phyloP scores from a whole-genome alignment of 2,113 vertebrate genomes.

The Python bivittatus region DNA sequence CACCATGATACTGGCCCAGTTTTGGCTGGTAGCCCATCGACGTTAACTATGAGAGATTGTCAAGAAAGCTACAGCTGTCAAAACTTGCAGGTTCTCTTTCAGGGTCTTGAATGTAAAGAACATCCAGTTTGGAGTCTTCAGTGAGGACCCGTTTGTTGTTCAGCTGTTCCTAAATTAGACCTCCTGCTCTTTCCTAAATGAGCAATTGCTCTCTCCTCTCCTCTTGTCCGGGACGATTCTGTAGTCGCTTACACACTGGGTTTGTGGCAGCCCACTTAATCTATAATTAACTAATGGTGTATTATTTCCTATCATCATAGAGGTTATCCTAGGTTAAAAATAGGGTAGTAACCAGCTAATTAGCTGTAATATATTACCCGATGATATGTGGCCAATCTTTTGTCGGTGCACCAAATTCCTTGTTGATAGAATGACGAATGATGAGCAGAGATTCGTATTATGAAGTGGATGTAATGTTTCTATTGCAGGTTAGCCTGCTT shows the following conservation, averaged over 20 bases:
- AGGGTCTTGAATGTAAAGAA: not conserved
- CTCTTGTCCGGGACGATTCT: not conserved
- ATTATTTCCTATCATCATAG: conserved; percentile 41
- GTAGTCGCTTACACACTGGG: not conserved
- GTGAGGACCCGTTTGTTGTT: not conserved
- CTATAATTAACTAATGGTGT: conserved; percentile 55
- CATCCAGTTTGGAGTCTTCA: not conserved
- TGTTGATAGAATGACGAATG: conserved; percentile 58
- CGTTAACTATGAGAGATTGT: not conserved
- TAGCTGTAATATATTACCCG: conserved; percentile 59
- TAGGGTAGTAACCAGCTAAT: conserved; percentile 52
- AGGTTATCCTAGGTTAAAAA: conserved; percentile 54
- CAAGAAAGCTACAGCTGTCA: not conserved
- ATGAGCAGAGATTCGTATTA: conserved; percentile 48
- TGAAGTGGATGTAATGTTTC: conserved; percentile 25
- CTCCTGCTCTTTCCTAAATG: not conserved
- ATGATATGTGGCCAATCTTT: conserved; percentile 40
- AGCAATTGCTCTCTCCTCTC: not conserved
- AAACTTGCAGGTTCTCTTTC: not conserved
- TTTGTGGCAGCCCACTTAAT: conserved; percentile 21
- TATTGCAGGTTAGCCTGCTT: conserved; percentile 36
- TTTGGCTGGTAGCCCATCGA: not conserved
- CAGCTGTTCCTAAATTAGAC: not conserved
- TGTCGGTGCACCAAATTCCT: conserved; percentile 59
- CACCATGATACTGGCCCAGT: not conserved